These are phyloP conservation scores for Ganaspis sp. DNA, from an alignment of 1,140 invertebrate species.

Conservation along the genomic window DNA sequence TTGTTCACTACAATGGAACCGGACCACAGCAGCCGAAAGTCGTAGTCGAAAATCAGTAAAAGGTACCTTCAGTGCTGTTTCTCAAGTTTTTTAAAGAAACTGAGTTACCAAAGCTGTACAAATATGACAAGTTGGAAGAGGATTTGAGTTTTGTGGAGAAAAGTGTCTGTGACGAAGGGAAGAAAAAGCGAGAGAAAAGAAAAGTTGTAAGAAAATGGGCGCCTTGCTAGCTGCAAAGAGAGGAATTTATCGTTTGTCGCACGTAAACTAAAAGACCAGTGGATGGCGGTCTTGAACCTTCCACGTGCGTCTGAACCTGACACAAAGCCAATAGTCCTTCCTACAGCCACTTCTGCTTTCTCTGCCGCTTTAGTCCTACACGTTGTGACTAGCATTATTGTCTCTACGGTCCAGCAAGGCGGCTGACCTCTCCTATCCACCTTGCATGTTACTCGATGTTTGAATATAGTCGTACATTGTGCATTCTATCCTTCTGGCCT, in stretches of 20 bases:
- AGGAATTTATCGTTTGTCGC: slow-evolving; percentile 17
- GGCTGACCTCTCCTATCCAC: not conserved
- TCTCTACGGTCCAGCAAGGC: not conserved
- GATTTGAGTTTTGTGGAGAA: not conserved
- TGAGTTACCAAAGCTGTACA: too few species aligned
- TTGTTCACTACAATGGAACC: too few species aligned
- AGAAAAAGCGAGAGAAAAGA: not conserved
- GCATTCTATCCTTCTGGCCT: too few species aligned
- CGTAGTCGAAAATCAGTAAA: too few species aligned
- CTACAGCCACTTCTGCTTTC: not conserved
- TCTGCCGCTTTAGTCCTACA: not conserved
- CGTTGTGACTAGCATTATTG: slow-evolving; percentile 13
- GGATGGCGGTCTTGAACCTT: not conserved
- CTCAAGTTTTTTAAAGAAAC: too few species aligned
- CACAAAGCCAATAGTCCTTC: slow-evolving; percentile 26
- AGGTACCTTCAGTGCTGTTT: too few species aligned
- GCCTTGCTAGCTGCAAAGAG: not conserved
- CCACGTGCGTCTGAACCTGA: slow-evolving; percentile 15
- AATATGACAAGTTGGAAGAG: not conserved
- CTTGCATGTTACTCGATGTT: not conserved
- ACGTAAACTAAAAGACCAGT: slow-evolving; percentile 19
- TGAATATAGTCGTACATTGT: too few species aligned
- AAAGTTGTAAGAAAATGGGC: not conserved
- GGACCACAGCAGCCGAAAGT: too few species aligned
- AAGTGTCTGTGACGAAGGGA: not conserved